Evolutionary conservation across 2,797 vertebrate genomes (phyloP), one percentile per base, ranked within the genome.

Genomic region (Rallus crepitans): DNA sequence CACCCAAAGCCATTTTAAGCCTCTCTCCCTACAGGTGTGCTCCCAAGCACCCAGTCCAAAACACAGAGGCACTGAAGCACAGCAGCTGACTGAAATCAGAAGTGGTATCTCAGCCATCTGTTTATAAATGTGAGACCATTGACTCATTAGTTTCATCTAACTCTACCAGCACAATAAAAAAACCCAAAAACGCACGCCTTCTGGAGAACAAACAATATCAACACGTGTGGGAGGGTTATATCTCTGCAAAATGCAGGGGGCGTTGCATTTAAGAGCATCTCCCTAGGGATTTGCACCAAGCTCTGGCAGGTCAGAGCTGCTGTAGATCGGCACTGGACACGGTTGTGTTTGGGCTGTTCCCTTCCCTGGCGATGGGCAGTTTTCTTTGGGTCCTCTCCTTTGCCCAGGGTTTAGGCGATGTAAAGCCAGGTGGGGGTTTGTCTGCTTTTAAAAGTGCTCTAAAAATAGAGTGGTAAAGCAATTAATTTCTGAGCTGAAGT

Each of bases 191-290:
- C 13, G 3, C 91, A 80, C 4, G 89, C 94, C 94, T 96, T 91
- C 94, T 96, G 93, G 89, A 95, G 84, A 97, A 96, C 94, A 95
- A 96, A 96, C 94, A 95, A 96, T 93, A 96, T 96, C 94, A 96
- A 96, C 96, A 96, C 2, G 9, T 4, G 95, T 93, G 79, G 96
- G 96, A 95, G 92, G 71, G 75, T 70, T 85, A 59, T 23, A 87
- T 78, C 87, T 95, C 90, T 92, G 79, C 89, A 89, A 72, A 85
- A 88, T 55, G 10, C 65, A 89, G 82, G 84, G 79, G 94, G 87
- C 81, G 85, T 5, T 75, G 61, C 31, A 78, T 89, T 64, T 77
- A 73, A 96, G 72, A 94, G 68, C 86, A 89, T 53, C 75, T 65
- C 77, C 77, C 27, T 35, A 1, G 1, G 45, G 71, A 42, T 85